A percentile compares a stretch with the other conserved stretches of the same genome.
phyloP scores from a whole-genome alignment of 2,888 invertebrate species.

The Gymnosoma rotundatum region DNA sequence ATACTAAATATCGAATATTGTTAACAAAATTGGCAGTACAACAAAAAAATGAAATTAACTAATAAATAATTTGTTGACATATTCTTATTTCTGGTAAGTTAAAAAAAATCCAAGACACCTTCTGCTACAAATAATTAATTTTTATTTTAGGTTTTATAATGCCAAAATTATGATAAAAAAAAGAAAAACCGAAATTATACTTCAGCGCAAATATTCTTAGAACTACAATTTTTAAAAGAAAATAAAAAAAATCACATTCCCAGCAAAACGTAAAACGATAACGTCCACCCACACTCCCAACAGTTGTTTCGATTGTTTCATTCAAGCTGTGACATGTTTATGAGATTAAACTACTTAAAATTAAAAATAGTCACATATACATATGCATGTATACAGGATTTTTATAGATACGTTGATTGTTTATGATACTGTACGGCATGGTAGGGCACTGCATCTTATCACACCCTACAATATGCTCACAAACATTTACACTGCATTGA shows the following conservation, averaged over 20 bases:
- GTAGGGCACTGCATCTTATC: background rate
- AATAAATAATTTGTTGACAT: constrained; percentile 29
- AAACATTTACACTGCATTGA: constrained; percentile 51
- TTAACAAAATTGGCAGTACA: too few relatives aligned
- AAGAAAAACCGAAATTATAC: constrained; percentile 16
- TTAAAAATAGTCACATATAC: background rate
- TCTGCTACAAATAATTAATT: constrained; percentile 52
- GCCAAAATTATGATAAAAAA: constrained; percentile 11
- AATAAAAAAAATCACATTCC: background rate
- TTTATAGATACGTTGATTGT: background rate
- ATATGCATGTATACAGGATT: constrained; percentile 32
- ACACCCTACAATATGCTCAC: constrained; percentile 4
- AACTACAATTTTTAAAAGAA: constrained; percentile 11
- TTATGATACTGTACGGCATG: background rate
- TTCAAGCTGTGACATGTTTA: constrained; percentile 34
- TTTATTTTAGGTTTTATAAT: constrained; percentile 64
- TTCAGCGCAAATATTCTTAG: constrained; percentile 36
- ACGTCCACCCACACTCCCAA: constrained; percentile 47
- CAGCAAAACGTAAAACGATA: constrained; percentile 20
- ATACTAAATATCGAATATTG: background rate
- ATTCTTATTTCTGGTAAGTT: constrained; percentile 64
- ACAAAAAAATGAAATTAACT: constrained; percentile 7
- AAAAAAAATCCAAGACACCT: constrained; percentile 17
- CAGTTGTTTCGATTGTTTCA: constrained; percentile 4
- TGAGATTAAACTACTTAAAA: constrained; percentile 1